These are phyloP conservation scores for Corythucha ciliata DNA, from an alignment of 2,888 invertebrate genomes.

Conservation along the genomic window DNA sequence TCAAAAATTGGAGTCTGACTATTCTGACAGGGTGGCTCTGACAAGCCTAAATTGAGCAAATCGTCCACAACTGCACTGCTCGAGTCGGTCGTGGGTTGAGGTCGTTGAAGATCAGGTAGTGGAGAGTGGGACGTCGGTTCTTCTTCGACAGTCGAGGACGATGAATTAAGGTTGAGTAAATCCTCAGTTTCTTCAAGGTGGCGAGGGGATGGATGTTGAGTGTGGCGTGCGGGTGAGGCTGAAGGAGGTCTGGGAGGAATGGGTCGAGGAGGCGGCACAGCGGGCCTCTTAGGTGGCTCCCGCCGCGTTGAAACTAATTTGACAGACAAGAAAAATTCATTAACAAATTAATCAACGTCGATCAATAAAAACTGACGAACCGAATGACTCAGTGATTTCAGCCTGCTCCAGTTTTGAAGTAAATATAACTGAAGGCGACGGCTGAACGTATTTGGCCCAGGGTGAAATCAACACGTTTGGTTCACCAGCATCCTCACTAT, in stretches of 20 bases:
- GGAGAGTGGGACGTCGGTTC: too few relatives aligned
- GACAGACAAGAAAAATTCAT: too few relatives aligned
- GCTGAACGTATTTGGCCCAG: conserved; percentile 59
- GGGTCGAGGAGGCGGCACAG: conserved; percentile 40
- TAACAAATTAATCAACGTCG: neutral
- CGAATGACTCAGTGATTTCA: conserved; percentile 74
- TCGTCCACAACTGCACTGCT: too few relatives aligned
- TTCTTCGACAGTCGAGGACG: too few relatives aligned
- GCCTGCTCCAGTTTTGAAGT: conserved; percentile 69
- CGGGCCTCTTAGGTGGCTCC: too few relatives aligned
- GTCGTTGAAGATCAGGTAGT: too few relatives aligned
- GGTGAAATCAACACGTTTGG: conserved; percentile 41
- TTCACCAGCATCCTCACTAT: conserved; percentile 24
- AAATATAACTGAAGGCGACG: conserved; percentile 54
- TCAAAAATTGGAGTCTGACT: neutral
- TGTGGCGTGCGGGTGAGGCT: conserved; percentile 40
- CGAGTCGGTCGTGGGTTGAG: too few relatives aligned
- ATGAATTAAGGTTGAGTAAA: conserved; percentile 23
- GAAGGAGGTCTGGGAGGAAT: conserved; percentile 35
- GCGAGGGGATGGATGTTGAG: too few relatives aligned
- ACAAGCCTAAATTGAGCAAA: conserved; percentile 16
- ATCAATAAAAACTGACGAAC: conserved; percentile 43
- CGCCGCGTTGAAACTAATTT: too few relatives aligned
- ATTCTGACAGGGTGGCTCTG: neutral
- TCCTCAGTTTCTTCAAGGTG: conserved; percentile 24